Evolutionary conservation across 1,140 invertebrate genomes (phyloP), one percentile per base, ranked within the genome.

Genomic region (Cheumatopsyche charites): DNA sequence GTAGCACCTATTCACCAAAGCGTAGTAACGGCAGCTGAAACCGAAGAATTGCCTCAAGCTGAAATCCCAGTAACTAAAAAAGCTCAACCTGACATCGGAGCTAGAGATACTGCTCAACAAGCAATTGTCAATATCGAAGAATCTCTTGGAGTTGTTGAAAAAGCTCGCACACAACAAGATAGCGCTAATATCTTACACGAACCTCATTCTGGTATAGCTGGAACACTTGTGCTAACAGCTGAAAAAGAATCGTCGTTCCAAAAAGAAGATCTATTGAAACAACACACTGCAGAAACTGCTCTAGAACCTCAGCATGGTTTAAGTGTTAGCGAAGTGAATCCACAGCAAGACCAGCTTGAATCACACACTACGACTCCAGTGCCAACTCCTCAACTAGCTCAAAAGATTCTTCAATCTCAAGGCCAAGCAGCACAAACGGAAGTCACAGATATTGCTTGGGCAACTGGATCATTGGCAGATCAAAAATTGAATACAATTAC

Each of bases 21-120:
- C 4, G 78, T 87, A 41, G 80, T 82, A 13, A 78, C 80, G 0
- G 82, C 85, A 79, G 80, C 79, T 25, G 74, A 80, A 29, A 41
- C 62, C 19, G 26, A 23, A 25, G 74, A 73, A 49, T n/a, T 73
- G 4, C 41, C 11, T 9, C 29, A 43, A 23, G 36, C 9, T 21
- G 26, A 25, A 69, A 66, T 19, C 66, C 62, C 42, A 49, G 62
- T 19, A 12, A 66, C 45, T 42, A 67, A 42, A 61, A 58, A 76
- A 47, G 80, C 80, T 7, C 74, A 47, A 47, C 47, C 77, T 1
- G 78, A 77, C 43, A 52, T 79, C 49, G 75, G 77, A 71, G 71
- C 74, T 43, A 78, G 79, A 25, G 77, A 79, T 43, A 71, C 82
- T 66, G 76, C 78, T 7, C 73, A 82, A 76, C 78, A 78, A 45